Conservation (phyloP, 2,797 vertebrate species). For the Sebastes wilsoni region DNA sequence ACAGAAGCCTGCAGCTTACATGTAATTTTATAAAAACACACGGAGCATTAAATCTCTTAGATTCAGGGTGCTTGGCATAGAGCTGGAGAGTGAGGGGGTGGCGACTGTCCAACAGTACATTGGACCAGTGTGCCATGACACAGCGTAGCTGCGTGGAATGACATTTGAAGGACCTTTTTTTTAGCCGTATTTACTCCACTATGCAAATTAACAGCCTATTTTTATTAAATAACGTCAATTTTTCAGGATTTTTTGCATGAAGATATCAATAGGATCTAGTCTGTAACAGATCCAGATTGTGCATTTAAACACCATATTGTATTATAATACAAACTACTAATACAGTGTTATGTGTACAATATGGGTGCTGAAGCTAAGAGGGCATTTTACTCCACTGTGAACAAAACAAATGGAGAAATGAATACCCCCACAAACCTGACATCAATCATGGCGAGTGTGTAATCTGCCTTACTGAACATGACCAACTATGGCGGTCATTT, state of each 20-base stretch:
- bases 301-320: neutral
- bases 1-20: neutral
- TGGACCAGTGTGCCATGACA: constrained; percentile 35
- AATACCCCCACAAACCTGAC: neutral
- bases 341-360: neutral
- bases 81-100: constrained; percentile 32
- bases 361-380: neutral
- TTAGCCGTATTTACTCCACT: neutral
- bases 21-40: constrained; percentile 30
- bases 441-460: neutral
- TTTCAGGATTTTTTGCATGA: neutral
- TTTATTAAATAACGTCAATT: neutral
- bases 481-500: constrained; percentile 41
- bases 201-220: neutral
- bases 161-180: constrained; percentile 42
- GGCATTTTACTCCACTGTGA: neutral
- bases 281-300: neutral
- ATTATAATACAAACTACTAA: neutral
- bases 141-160: constrained; percentile 28
- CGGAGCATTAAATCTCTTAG: constrained; percentile 35
- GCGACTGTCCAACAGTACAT: constrained; percentile 31
- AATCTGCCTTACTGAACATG: constrained; percentile 9
- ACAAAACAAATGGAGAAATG: neutral
- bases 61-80: constrained; percentile 20
- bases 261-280: neutral